These are phyloP conservation scores for Piscicola geometra DNA, from an alignment of 2,888 invertebrate species.

Conservation along the genomic window DNA sequence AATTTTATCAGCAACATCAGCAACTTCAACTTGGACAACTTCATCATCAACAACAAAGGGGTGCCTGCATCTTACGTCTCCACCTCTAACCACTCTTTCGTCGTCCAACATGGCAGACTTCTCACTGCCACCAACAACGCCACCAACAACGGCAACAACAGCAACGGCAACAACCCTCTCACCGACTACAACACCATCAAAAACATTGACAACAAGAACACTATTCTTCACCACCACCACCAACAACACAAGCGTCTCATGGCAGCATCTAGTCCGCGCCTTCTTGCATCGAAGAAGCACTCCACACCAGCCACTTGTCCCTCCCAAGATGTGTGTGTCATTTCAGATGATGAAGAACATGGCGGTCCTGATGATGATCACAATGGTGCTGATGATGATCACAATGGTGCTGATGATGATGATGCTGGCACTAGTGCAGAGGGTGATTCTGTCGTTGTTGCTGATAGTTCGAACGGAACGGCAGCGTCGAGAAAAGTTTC, in stretches of 20 bases:
- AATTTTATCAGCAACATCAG: too few relatives aligned
- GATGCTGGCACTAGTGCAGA: neutral
- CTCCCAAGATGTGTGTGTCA: neutral
- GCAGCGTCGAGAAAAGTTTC: neutral
- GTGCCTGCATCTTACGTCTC: too few relatives aligned
- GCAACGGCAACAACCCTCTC: neutral
- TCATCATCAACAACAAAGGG: too few relatives aligned
- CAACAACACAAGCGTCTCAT: neutral
- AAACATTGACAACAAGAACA: neutral
- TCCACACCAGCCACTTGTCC: neutral
- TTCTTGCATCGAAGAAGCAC: too few relatives aligned
- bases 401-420: constrained; percentile 5
- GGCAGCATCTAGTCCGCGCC: too few relatives aligned
- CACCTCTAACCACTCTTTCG: too few relatives aligned
- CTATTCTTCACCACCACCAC: neutral
- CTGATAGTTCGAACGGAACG: too few relatives aligned
- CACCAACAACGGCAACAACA: neutral
- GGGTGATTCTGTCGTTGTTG: too few relatives aligned
- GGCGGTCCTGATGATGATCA: too few relatives aligned
- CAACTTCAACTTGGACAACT: too few relatives aligned
- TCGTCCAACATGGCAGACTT: too few relatives aligned
- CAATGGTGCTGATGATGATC: neutral
- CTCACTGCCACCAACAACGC: too few relatives aligned
- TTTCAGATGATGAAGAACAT: neutral
- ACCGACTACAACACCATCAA: neutral